These are phyloP conservation scores for Epinotia demarniana DNA, from an alignment of 2,888 invertebrate genomes.

Conservation along the genomic window DNA sequence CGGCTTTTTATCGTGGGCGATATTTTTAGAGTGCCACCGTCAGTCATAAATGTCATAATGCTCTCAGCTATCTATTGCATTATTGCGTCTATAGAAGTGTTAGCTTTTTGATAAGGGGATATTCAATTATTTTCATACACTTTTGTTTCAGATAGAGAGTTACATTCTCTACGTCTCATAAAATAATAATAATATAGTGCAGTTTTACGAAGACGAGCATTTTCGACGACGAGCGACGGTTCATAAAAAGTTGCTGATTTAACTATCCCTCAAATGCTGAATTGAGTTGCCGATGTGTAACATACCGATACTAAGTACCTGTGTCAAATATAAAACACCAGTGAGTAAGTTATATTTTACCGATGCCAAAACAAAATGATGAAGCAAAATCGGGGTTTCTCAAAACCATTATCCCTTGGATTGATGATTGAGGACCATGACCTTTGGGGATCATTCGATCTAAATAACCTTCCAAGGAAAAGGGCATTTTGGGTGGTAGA, in stretches of 20 bases:
- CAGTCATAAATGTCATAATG: background rate
- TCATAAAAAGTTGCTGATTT: too few relatives aligned
- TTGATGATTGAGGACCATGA: background rate
- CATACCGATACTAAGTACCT: too few relatives aligned
- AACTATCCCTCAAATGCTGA: too few relatives aligned
- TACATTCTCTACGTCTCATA: too few relatives aligned
- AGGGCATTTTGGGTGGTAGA: background rate
- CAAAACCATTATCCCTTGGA: background rate
- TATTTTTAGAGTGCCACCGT: constrained; percentile 11
- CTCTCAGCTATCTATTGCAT: constrained; percentile 13
- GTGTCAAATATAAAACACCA: too few relatives aligned
- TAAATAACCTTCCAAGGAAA: background rate
- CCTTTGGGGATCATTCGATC: background rate
- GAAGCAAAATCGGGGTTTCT: background rate
- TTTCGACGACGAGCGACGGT: too few relatives aligned
- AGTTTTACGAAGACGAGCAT: too few relatives aligned
- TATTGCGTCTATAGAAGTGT: constrained; percentile 2
- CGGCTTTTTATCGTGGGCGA: constrained; percentile 8
- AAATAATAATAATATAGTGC: too few relatives aligned
- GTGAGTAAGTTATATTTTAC: too few relatives aligned
- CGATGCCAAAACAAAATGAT: background rate
- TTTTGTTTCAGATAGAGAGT: too few relatives aligned
- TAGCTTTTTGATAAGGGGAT: constrained; percentile 14
- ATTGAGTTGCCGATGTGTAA: too few relatives aligned
- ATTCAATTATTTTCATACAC: too few relatives aligned